phyloP scores from a whole-genome alignment of 2,888 invertebrate species.

The Pheosia gnoma region DNA sequence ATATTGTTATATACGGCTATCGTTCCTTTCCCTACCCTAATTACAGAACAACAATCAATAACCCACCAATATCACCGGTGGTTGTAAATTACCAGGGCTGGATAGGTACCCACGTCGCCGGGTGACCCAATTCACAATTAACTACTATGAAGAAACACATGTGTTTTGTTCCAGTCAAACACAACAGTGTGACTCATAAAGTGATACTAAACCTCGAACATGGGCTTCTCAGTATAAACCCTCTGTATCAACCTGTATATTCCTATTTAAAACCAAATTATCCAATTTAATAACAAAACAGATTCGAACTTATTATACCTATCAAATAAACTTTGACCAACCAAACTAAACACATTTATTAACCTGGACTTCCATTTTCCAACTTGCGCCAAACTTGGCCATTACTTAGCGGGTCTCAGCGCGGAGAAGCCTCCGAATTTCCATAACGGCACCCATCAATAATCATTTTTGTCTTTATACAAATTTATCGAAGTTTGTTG shows the following conservation, averaged over 20 bases:
- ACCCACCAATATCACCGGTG: conserved; percentile 3
- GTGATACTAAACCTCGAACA: too few relatives aligned
- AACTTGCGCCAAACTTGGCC: conserved; percentile 16
- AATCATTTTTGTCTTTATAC: conserved; percentile 56
- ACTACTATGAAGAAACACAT: too few relatives aligned
- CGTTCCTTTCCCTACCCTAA: not conserved
- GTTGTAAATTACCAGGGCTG: not conserved
- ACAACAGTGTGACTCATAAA: too few relatives aligned
- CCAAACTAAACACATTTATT: conserved; percentile 1
- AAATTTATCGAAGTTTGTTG: conserved; percentile 50
- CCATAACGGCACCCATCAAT: conserved; percentile 56
- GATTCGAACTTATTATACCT: too few relatives aligned
- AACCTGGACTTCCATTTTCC: conserved; percentile 3
- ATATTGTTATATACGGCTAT: too few relatives aligned
- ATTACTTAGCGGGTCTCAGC: conserved; percentile 30
- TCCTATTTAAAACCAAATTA: too few relatives aligned
- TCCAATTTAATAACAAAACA: too few relatives aligned
- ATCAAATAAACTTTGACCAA: not conserved
- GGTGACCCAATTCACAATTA: conserved; percentile 6
- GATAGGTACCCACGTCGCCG: not conserved
- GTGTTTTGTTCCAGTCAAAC: too few relatives aligned
- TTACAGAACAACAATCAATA: conserved; percentile 1
- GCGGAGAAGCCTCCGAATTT: conserved; percentile 36
- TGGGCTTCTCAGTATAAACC: too few relatives aligned
- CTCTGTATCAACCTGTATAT: too few relatives aligned